Conservation (phyloP, 2,113 vertebrate species). For the Hemicordylus capensis region DNA sequence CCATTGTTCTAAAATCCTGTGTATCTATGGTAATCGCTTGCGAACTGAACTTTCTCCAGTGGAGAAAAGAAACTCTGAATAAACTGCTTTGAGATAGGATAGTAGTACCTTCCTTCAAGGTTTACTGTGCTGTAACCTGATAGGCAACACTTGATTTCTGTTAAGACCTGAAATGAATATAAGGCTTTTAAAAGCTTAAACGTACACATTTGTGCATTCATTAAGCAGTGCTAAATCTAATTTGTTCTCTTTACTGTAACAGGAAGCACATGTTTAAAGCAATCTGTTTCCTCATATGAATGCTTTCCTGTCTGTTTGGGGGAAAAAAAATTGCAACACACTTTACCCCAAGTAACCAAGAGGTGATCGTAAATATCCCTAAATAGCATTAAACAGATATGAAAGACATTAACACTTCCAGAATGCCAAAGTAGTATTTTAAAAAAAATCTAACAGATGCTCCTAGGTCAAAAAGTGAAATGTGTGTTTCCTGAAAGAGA, state of each 20-base stretch:
- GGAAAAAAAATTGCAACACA: constrained; percentile 76
- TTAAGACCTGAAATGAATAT: constrained; percentile 68
- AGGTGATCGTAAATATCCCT: constrained; percentile 85
- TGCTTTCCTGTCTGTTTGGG: constrained; percentile 77
- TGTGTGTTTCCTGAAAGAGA: constrained; percentile 77
- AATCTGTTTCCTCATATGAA: constrained; percentile 82
- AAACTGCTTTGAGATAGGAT: background rate
- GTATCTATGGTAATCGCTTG: background rate
- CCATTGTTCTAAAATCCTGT: no score
- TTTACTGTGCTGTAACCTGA: background rate
- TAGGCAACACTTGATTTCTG: constrained; percentile 57
- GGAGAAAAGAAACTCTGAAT: background rate
- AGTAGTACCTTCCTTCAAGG: background rate
- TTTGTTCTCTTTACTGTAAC: constrained; percentile 83
- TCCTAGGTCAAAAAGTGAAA: constrained; percentile 81
- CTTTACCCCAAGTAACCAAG: constrained; percentile 80
- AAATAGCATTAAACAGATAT: constrained; percentile 83
- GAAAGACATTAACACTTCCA: constrained; percentile 81
- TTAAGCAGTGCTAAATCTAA: constrained; percentile 74
- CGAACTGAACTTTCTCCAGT: background rate
- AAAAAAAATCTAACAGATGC: constrained; percentile 79
- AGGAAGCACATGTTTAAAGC: constrained; percentile 82
- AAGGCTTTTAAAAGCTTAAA: constrained; percentile 74
- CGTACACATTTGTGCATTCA: constrained; percentile 76
- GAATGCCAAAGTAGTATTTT: constrained; percentile 78